Evolutionary conservation across 2,888 invertebrate genomes (phyloP), one percentile per base, ranked within the genome.

Genomic region (Timema cristinae): DNA sequence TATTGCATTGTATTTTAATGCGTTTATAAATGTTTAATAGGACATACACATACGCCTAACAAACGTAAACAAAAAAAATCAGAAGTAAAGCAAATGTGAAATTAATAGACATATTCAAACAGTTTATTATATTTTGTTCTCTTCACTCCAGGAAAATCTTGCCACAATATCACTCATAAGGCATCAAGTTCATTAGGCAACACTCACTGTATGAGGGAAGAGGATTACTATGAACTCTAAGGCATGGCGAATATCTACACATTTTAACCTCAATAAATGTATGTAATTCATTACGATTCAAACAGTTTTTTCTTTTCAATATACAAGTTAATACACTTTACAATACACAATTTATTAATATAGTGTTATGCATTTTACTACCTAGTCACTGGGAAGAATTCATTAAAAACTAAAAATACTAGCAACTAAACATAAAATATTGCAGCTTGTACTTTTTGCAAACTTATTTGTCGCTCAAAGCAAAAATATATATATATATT

Each of bases 101-200:
- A 1, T 32, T 32, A 32, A 32, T 32, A 32, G 32, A 32, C 1
- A 32, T 32, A 32, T 32, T 32, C 32, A 32, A 32, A 32, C 32
- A 32, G 32, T 32, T 32, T 32, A 32, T 32, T 32, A 32, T 32
- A 32, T 32, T 32, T 4, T 32, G 32, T 32, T 32, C 32, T 32
- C 32, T 32, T 32, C 32, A 32, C 32, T 32, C 32, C 32, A 32
- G 32, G 32, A 32, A 32, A 32, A 32, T 32, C 32, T 63, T 32
- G 32, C 63, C 47, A 63, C 47, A 11, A 13, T 13, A 47, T 63
- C 63, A 63, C 48, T 47, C 48, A 32, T 63, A 63, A 63, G 63
- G 63, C 63, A 63, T 32, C 63, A 32, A 63, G 63, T 63, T 63
- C 48, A 63, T 32, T 63, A 63, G 63, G 63, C 63, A 63, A 63